These are phyloP conservation scores for Acrobasis repandana DNA, from an alignment of 2,888 invertebrate species.

Conservation along the genomic window DNA sequence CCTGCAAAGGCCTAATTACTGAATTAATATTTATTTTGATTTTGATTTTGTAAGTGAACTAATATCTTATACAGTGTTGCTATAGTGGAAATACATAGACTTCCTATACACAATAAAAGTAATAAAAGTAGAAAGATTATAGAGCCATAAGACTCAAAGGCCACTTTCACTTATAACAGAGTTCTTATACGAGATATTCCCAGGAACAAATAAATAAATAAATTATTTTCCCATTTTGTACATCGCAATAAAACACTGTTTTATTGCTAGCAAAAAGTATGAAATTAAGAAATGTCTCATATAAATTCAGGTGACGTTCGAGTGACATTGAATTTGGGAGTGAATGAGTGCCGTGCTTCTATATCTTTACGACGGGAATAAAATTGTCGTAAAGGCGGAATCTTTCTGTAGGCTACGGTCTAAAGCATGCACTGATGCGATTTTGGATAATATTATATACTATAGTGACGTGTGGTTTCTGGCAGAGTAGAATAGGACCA, in stretches of 20 bases:
- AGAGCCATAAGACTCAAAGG: too few relatives aligned
- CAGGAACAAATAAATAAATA: neutral
- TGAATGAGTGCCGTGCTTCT: constrained; percentile 25
- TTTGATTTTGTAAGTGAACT: too few relatives aligned
- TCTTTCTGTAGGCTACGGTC: constrained; percentile 5
- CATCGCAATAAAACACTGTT: neutral
- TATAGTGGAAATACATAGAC: too few relatives aligned
- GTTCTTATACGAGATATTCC: too few relatives aligned
- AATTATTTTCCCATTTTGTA: neutral
- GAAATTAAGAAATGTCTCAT: constrained; percentile 14
- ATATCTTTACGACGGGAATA: constrained; percentile 31
- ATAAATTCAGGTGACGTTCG: constrained; percentile 18
- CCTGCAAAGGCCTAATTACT: too few relatives aligned
- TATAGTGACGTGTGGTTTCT: too few relatives aligned
- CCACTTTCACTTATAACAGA: too few relatives aligned
- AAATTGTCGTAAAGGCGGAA: constrained; percentile 31
- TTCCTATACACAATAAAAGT: too few relatives aligned
- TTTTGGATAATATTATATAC: neutral
- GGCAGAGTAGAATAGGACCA: too few relatives aligned
- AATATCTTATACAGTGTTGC: too few relatives aligned
- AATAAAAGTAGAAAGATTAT: too few relatives aligned
- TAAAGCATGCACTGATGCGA: neutral
- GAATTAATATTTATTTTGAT: too few relatives aligned
- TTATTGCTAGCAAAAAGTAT: neutral
- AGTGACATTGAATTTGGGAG: constrained; percentile 31